Base-by-base conservation (phyloP, 2,888 invertebrate genomes). In the Prionchulus punctatus region DNA sequence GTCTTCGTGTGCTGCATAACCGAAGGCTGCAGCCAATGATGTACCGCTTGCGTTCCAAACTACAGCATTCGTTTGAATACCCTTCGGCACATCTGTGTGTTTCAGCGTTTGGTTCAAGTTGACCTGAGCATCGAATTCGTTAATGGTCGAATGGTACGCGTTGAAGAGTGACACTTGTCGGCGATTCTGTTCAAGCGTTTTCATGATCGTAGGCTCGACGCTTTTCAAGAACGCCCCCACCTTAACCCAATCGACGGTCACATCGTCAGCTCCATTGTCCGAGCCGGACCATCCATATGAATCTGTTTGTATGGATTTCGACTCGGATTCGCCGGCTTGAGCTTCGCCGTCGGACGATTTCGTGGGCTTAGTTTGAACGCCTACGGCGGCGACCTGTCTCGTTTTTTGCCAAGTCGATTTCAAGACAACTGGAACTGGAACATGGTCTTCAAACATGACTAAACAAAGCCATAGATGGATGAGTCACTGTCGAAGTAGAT, bases 31-130 rank as follows among this genome's bases (percentile, higher is more conserved):
- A 2, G 51, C 55, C 21, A 58, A 18, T 2, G 58, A 31, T 2
- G 58, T 56, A 2, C 57, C 57, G 21, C 43, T 53, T 25, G 18
- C 21, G 28, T 57, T 57, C 53, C 57, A 57, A 30, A 7, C 45
- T 2, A 57, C 36, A 12, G 3, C 42, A 7, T 28, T 2, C 18
- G 30, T 23, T 23, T 55, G 43, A 2, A 25, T 15, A 12, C 30
- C 47, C 45, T 12, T 23, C 23, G 47, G 23, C 47, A 12, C 7
- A 21, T 45, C 47, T 12, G 15, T 23, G 47, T 45, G 4, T 21
- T 23, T 12, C 15, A 45, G 23, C 47, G 15, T 45, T 7, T 12
- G n/a, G 7, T 21, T 23, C 47, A 45, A 45, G 7, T 12, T 21
- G 7, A 45, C 15, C 15, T 45, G 47, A 45, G 47, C 15, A 21